Evolutionary conservation across 2,797 vertebrate species (phyloP), one percentile per base, ranked within the genome.

Genomic region (Hoplostethus mediterraneus): DNA sequence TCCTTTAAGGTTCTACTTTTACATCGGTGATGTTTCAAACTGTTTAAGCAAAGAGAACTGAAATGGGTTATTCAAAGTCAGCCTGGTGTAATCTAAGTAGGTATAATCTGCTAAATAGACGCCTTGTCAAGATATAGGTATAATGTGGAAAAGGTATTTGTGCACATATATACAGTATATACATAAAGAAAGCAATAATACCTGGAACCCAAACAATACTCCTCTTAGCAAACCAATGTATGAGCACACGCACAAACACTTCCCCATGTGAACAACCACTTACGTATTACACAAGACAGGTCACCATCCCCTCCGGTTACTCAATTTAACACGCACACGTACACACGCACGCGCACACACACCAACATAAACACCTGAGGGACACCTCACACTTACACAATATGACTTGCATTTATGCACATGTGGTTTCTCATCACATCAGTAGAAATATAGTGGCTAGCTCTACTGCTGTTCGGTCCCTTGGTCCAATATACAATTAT

Each of bases 401-500:
- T 16, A 49, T 48, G 5, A 45, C 14, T 42, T 45, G 40, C 47
- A 57, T 30, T 21, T 40, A 38, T 25, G 40, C 51, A 57, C 52
- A n/a, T 65, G 51, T 63, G 49, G 33, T n/a, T 51, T 67, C 59
- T 13, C 54, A 16, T 55, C 40, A 31, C 55, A 56, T 64, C 62
- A 55, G 60, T 54, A 68, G 55, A 78, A 76, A 75, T 71, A 75
- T 59, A 64, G 73, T 70, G 49, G 75, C 60, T 52, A 62, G 75
- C 65, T 73, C 65, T n/a, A 73, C 66, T 65, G 69, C 60, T 55
- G 52, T 64, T 66, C 53, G 62, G 66, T 67, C 60, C 68, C 44
- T 58, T 47, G 45, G 52, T 40, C 48, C 21, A 14, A 48, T n/a
- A 52, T 63, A n/a, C 47, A 73, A 64, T 81, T 55, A 30, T 11